Evolutionary conservation across 2,113 vertebrate species (phyloP).

Genomic region (Lipotes vexillifer): DNA sequence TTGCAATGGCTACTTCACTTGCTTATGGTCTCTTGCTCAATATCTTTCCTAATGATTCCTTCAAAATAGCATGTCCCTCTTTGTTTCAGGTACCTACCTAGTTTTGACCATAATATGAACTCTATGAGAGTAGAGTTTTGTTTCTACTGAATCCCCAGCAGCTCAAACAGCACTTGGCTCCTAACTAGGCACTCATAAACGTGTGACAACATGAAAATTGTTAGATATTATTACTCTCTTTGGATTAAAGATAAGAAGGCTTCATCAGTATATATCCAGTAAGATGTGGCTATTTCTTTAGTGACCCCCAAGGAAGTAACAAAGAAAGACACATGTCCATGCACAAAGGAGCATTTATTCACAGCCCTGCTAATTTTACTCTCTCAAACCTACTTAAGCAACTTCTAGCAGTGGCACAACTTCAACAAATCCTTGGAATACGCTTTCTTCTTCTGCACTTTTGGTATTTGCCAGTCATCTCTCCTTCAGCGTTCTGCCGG

Average conservation of each 20-base stretch:
- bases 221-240: background rate
- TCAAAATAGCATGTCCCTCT: background rate
- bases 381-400: constrained; percentile 60
- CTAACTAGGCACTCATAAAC: background rate
- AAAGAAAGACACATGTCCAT: background rate
- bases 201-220: background rate
- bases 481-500: constrained; percentile 18
- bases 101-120: background rate
- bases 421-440: constrained; percentile 66
- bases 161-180: background rate
- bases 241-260: background rate
- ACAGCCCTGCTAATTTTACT: constrained; percentile 32
- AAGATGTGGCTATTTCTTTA: background rate
- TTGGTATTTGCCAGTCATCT: constrained; percentile 60
- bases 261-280: background rate
- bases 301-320: background rate
- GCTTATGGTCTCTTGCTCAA: background rate
- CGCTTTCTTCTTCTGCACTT: constrained; percentile 36
- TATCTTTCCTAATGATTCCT: background rate
- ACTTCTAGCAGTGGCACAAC: constrained; percentile 34
- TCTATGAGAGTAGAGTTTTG: background rate
- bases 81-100: background rate
- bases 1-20: background rate
- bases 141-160: background rate
- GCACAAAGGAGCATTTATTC: background rate